These are phyloP conservation scores for Cydia splendana DNA, from an alignment of 1,140 invertebrate genomes.

Conservation along the genomic window DNA sequence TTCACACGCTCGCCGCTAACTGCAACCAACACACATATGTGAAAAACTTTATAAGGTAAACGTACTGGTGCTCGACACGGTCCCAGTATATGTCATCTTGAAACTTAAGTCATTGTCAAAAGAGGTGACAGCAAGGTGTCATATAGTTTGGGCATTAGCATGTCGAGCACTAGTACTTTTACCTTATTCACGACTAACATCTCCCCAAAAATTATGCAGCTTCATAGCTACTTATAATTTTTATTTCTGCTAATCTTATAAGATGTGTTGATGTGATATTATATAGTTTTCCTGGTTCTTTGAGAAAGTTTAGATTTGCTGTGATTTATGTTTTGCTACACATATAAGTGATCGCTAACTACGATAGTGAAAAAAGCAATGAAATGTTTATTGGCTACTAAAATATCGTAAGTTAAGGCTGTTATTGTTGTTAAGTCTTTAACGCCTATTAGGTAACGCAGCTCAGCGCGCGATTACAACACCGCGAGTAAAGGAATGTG, in stretches of 20 bases:
- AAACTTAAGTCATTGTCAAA: too few species aligned
- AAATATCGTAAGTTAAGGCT: constrained; percentile 9
- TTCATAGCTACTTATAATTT: not conserved
- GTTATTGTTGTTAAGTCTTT: constrained; percentile 41
- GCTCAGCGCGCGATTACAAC: constrained; percentile 69
- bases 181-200: not conserved
- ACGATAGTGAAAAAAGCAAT: not conserved
- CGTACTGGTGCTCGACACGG: too few species aligned
- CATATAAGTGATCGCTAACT: not conserved
- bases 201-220: not conserved
- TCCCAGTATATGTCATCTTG: too few species aligned
- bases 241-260: not conserved
- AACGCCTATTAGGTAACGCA: constrained; percentile 70
- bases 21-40: constrained; percentile 34
- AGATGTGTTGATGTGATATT: not conserved
- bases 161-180: too few species aligned
- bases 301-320: not conserved
- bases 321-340: too few species aligned
- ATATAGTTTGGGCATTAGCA: too few species aligned
- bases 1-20: constrained; percentile 76
- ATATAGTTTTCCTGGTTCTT: not conserved
- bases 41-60: too few species aligned
- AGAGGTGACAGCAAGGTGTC: too few species aligned
- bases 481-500: constrained; percentile 66
- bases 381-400: not conserved